Base-by-base conservation (phyloP, 64 coral and sea anemone genomes). In the Stichodactyla mertensii region DNA sequence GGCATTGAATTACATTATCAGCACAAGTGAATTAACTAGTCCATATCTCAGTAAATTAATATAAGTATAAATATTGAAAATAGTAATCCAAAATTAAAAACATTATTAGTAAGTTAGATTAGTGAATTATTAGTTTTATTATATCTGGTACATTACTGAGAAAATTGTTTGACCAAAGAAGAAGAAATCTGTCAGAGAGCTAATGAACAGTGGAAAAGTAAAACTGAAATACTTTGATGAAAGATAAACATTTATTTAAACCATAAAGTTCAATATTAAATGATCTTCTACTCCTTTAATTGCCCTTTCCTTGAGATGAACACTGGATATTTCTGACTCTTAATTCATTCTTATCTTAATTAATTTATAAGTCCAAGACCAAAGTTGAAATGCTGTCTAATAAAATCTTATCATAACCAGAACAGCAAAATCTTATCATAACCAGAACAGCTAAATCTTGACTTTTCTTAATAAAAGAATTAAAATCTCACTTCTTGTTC, bases 401-500 rank as follows among this genome's bases (percentile, higher is more conserved):
- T 58, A 45, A 4, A 45, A 45, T 45, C 56, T 4, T 15, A 58
- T 58, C 56, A 58, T 45, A 45, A 45, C 36, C 36, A 45, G 36
- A 14, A 9, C 55, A 81, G 16, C 16, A 19, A 28, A 81, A 81
- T 55, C 78, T 55, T 81, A 58, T 58, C 56, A 58, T 45, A 45
- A 45, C 36, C 36, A 45, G 36, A 14, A 9, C 55, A 81, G 16
- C 16, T 53, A 28, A 81, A 81, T 55, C 78, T 55, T 81, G 78
- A 81, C 78, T 81, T 81, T 52, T 81, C 53, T 12, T 81, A 81
- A 81, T 81, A 81, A 81, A 81, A 81, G n/a, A 18, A 53, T 14
- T 81, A 81, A 81, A 81, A 52, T 19, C 78, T 53, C 78, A 74
- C 78, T 81, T 81, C 36, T 55, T 81, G 78, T 81, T 81, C 78